Conservation (phyloP, 2,888 invertebrate species). For the Alloscopus bannaensis region DNA sequence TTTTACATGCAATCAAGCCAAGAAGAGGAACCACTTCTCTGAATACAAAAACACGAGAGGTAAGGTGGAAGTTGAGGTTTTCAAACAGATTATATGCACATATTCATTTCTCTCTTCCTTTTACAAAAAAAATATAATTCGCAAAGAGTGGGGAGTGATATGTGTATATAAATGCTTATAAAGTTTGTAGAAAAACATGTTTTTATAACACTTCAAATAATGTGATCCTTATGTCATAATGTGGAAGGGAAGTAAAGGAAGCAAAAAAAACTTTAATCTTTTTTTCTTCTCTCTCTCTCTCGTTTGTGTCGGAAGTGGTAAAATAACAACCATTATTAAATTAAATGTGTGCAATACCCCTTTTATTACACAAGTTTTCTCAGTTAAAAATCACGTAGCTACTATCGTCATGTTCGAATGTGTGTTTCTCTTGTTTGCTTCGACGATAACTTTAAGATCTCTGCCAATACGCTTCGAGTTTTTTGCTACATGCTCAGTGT, state of each 20-base stretch:
- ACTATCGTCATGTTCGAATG: too few species aligned
- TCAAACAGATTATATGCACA: slow-evolving; percentile 2
- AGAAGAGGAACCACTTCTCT: slow-evolving; percentile 4
- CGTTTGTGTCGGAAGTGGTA: slow-evolving; percentile 49
- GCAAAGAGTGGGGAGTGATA: neutral
- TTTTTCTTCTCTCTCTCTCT: slow-evolving; percentile 16
- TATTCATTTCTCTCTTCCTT: neutral
- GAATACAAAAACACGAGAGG: neutral
- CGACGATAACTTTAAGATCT: too few species aligned
- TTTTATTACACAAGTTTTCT: too few species aligned
- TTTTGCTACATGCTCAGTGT: too few species aligned
- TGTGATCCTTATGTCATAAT: neutral
- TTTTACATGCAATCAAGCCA: neutral
- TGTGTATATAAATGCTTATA: neutral
- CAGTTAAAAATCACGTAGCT: too few species aligned
- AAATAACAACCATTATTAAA: slow-evolving; percentile 29
- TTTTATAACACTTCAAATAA: neutral
- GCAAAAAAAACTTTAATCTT: neutral
- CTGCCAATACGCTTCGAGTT: too few species aligned
- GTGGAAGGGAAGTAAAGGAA: slow-evolving; percentile 6
- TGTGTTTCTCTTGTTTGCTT: too few species aligned
- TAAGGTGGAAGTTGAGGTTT: slow-evolving; percentile 15
- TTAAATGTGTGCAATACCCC: slow-evolving; percentile 17
- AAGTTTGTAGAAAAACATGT: neutral
- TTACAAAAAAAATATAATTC: neutral